phyloP scores from a whole-genome alignment of 2,888 invertebrate species.

The Drosophila multiciliata region DNA sequence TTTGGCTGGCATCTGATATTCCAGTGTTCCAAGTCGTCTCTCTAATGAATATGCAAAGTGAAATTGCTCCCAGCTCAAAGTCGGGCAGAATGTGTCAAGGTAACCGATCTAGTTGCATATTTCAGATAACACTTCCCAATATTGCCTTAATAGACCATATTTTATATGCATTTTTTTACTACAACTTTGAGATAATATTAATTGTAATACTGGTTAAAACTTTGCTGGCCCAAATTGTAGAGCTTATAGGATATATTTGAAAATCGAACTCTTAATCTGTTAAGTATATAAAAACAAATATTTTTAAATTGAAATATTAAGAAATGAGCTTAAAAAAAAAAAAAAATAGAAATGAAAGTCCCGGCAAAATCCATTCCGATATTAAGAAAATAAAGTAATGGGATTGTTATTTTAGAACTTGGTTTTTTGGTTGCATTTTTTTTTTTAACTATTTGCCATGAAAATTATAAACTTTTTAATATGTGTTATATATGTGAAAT shows the following conservation, averaged over 20 bases:
- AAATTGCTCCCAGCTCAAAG: slow-evolving; percentile 15
- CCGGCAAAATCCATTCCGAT: background rate
- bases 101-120: slow-evolving; percentile 13
- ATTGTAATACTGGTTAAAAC: background rate
- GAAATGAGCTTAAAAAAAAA: background rate
- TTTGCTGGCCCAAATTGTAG: background rate
- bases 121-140: background rate
- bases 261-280: background rate
- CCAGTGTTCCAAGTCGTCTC: slow-evolving; percentile 15
- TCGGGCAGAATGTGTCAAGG: background rate
- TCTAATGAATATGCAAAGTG: slow-evolving; percentile 36
- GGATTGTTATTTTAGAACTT: background rate
- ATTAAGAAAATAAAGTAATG: background rate
- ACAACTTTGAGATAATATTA: background rate
- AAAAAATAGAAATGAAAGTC: background rate
- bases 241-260: background rate
- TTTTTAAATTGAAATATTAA: background rate
- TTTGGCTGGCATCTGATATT: slow-evolving; percentile 43
- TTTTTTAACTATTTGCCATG: background rate
- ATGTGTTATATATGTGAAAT: background rate
- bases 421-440: background rate
- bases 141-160: background rate
- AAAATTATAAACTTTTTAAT: background rate
- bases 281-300: background rate
- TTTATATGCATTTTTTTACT: background rate